Base-by-base conservation (phyloP, 2,888 invertebrate genomes). In the Luffia ferchaultella region DNA sequence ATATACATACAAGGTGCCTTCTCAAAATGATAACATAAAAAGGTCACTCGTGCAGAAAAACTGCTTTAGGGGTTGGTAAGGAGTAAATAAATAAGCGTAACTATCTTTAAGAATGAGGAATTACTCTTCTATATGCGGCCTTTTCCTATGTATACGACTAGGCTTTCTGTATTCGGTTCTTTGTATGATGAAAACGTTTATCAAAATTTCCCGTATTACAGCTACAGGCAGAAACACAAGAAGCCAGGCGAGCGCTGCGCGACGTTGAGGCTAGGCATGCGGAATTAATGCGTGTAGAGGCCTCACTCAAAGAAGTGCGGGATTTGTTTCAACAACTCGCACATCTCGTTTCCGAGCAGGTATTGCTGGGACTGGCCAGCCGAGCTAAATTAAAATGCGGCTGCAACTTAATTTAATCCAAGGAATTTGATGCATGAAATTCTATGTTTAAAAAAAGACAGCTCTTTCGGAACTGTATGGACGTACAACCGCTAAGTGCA, bases 321-420 rank as follows among this genome's bases (percentile, higher is more conserved):
- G 93, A 93, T 67, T 88, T 96, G 76, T 96, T 96, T 80, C 77
- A 88, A 64, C 92, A 95, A 73, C 90, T 96, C 83, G 92, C 93
- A 44, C 88, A 90, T 72, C 83, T 93, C 49, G 90, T 95, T 20
- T 93, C 93, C 63, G 86, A 87, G 64, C 92, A 91, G 85, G 90
- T 90, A 73, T 60, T 53, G 2, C 5, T 43, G 1, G 16, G 18
- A 41, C 17, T 12, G 40, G 2, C 40, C 17, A 7, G 9, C 12
- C 12, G 12, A 30, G 12, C 3, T 30, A 12, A 30, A 30, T 30
- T 7, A 30, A 30, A 30, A 30, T 30, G 12, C 3, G 30, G 12
- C 12, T 7, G 30, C 12, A 3, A 30, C 3, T 12, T 30, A 30
- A 30, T 7, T 12, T 3, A 30, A 12, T 30, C 12, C 3, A 30